Conservation (phyloP, 2,888 invertebrate genomes). For the Luperina testacea region DNA sequence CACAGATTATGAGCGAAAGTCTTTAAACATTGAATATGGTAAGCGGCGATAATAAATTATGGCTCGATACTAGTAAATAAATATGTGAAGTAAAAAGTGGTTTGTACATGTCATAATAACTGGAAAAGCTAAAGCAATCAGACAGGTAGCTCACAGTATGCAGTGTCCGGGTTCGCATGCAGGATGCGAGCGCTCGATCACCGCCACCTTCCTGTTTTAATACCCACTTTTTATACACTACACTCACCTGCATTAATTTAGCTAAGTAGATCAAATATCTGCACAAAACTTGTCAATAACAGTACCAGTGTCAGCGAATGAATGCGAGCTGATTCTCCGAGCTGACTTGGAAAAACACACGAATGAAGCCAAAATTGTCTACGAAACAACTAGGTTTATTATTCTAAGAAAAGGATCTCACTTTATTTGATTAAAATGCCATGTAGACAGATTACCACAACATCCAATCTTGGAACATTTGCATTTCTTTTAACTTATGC, state of each 20-base stretch:
- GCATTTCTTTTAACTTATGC: slow-evolving; percentile 75
- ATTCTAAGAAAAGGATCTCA: too few species aligned
- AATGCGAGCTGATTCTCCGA: neutral
- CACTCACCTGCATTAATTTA: slow-evolving; percentile 76
- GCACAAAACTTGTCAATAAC: slow-evolving; percentile 65
- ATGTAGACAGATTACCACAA: neutral
- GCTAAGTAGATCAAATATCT: slow-evolving; percentile 62
- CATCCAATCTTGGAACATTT: neutral
- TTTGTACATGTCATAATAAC: slow-evolving; percentile 79
- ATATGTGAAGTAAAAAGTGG: slow-evolving; percentile 73
- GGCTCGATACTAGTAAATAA: slow-evolving; percentile 63
- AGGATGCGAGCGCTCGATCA: slow-evolving; percentile 81
- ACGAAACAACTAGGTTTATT: neutral
- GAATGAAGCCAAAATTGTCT: slow-evolving; percentile 1
- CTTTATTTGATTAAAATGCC: slow-evolving; percentile 1
- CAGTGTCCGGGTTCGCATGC: slow-evolving; percentile 82
- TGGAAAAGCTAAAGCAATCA: slow-evolving; percentile 78
- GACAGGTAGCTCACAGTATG: slow-evolving; percentile 79
- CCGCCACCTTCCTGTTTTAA: slow-evolving; percentile 81
- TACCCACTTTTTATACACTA: slow-evolving; percentile 80
- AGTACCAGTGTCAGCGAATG: slow-evolving; percentile 45
- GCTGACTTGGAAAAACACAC: neutral
- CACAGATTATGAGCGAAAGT: slow-evolving; percentile 56
- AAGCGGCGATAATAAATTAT: slow-evolving; percentile 58
- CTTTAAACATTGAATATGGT: slow-evolving; percentile 60